Evolutionary conservation across 2,113 vertebrate genomes (phyloP), one percentile per base, ranked within the genome.

Genomic region (Naja naja): DNA sequence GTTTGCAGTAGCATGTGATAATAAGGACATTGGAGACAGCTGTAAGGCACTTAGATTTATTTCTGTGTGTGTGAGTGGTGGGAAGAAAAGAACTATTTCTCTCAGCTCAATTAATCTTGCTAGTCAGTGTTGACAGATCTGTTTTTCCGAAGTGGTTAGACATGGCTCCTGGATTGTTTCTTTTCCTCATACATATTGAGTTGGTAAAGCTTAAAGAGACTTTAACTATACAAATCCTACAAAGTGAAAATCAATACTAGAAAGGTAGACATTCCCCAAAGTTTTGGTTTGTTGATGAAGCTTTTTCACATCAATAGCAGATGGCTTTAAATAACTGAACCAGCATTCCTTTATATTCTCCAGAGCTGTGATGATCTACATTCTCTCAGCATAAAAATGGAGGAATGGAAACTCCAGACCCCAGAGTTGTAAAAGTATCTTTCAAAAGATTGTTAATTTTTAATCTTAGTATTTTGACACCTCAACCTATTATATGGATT

Each of bases 191-290:
- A 87, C 45, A 27, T 45, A 87, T 39, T 90, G 81, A 90, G 30
- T 18, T 45, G 55, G 34, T 64, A 90, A 90, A 87, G 56, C 89
- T 87, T 90, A 43, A 49, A 86, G 16, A 90, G 74, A 87, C 3
- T 52, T 89, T 58, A 27, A 74, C 88, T 64, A 27, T 30, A 30
- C 9, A 87, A 47, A 27, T 54, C 85, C 34, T 87, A 90, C 81
- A 90, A 90, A 87, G 20, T 53, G 30, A 86, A 93, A 93, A 90
- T 93, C 92, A 60, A 55, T 92, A 81, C n/a, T 89, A 45, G 52
- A 27, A 85, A 54, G 92, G 34, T 23, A 64, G 60, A 85, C 81
- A 87, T 43, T 87, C 54, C 69, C 55, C 27, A 64, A 39, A 87
- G 25, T 11, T 49, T 60, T 93, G 56, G 54, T 69, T 69, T n/a